Percentiles rank a stretch among this genome's conserved stretches.
Evolutionary conservation across 2,888 invertebrate species (phyloP).

Genomic region (Microctonus brassicae): DNA sequence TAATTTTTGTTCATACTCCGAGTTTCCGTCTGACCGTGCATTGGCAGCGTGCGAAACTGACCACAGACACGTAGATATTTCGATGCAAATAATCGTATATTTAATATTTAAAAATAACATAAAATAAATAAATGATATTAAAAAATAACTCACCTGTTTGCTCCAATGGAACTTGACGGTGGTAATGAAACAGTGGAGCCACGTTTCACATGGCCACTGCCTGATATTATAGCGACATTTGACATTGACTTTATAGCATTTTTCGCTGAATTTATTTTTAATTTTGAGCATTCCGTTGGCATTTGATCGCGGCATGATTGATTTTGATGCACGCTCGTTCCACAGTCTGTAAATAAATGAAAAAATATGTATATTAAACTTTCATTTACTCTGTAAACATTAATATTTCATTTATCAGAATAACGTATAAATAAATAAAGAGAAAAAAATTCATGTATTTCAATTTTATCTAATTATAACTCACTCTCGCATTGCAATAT

Average conservation of each 20-base stretch:
- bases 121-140: constrained; percentile 27
- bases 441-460: neutral
- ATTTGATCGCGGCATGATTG: constrained; percentile 85
- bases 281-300: constrained; percentile 84
- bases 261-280: constrained; percentile 69
- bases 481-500: constrained; percentile 88
- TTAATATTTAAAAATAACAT: constrained; percentile 41
- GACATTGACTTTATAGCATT: constrained; percentile 66
- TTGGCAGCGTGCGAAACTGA: constrained; percentile 63
- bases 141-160: constrained; percentile 62
- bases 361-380: constrained; percentile 5
- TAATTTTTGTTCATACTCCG: constrained; percentile 47
- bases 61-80: constrained; percentile 58
- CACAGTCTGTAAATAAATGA: constrained; percentile 78
- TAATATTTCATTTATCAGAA: constrained; percentile 2
- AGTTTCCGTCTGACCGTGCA: constrained; percentile 59
- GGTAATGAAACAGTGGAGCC: constrained; percentile 65
- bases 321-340: constrained; percentile 88
- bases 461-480: constrained; percentile 58
- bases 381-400: neutral
- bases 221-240: constrained; percentile 58
- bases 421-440: neutral
- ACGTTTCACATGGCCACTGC: constrained; percentile 59
- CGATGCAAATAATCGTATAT: constrained; percentile 53
- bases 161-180: constrained; percentile 57